Percentiles rank a stretch among this genome's conserved stretches.
These are phyloP conservation scores for Centropyge bicolor DNA, from an alignment of 2,797 vertebrate genomes.

Conservation along the genomic window DNA sequence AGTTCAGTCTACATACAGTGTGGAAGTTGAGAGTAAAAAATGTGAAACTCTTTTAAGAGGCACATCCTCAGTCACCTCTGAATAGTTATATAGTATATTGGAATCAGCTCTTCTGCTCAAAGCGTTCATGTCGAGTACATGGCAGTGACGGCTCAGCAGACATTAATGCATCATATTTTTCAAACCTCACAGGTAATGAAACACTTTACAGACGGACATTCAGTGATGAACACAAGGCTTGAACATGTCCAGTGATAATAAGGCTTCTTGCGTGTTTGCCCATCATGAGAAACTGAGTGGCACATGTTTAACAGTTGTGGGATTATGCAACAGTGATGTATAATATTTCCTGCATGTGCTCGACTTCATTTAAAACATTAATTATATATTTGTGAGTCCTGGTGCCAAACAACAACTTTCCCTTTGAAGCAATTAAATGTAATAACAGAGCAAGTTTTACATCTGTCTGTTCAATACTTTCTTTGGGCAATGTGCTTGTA, in stretches of 20 bases:
- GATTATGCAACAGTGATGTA: background rate
- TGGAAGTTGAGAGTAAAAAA: background rate
- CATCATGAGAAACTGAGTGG: background rate
- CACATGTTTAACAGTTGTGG: slow-evolving; percentile 1
- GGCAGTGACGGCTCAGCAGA: slow-evolving; percentile 37
- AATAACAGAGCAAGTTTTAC: background rate
- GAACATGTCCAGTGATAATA: slow-evolving; percentile 37
- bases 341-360: slow-evolving; percentile 5
- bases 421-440: slow-evolving; percentile 3
- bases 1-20: background rate
- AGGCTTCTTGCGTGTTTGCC: slow-evolving; percentile 51
- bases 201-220: slow-evolving; percentile 26
- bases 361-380: background rate
- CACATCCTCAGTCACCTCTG: background rate
- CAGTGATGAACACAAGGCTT: slow-evolving; percentile 44
- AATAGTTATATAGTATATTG: background rate
- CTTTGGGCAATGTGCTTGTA: slow-evolving; percentile 10
- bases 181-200: background rate
- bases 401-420: background rate
- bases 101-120: background rate
- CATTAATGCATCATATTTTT: background rate
- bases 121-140: slow-evolving; percentile 1
- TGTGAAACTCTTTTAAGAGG: background rate
- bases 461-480: background rate
- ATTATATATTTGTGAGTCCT: background rate